Evolutionary conservation across 2,888 invertebrate genomes (phyloP), one percentile per base, ranked within the genome.

Genomic region (Drosophila hamatofila): DNA sequence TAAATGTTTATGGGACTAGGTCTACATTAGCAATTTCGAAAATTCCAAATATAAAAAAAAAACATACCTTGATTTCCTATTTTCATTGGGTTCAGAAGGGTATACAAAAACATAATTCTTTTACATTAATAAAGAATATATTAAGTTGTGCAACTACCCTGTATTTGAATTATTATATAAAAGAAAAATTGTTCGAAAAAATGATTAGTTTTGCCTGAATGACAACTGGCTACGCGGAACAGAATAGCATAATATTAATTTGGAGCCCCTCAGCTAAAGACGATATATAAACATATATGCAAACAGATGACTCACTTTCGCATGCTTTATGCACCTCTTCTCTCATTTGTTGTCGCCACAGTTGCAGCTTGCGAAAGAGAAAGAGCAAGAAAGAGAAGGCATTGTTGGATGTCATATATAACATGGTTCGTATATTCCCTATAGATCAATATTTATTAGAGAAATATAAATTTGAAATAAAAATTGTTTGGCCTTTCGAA

Each of bases 261-360:
- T 37, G 30, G 39, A 30, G 25, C 30, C 27, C 52, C 25, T 21
- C n/a, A 14, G 33, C 42, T 55, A 57, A 59, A 44, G 27, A 11
- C 39, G 54, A 71, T 75, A 25, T 46, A 25, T n/a, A 46, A n/a
- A 25, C 1, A 11, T 18, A 75, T 65, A 76, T 68, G 68, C 68
- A 76, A 72, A 75, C 72, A 72, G 54, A 42, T 55, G 44, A 65
- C 76, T 76, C 75, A 72, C 76, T 76, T 76, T 76, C 63, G 70
- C 65, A 66, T 57, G 75, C 74, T 70, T 62, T 56, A 16, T 64
- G 71, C 63, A 41, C 41, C 5, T 42, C 56, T 37, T 35, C 56
- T 41, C 35, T 41, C 59, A 59, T 61, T 52, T 72, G 49, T 14
- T 44, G 16, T 33, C 11, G 21, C 44, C 44, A 23, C 30, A 42